Conservation (phyloP, 1,140 invertebrate species). For the Pararge aegeria region DNA sequence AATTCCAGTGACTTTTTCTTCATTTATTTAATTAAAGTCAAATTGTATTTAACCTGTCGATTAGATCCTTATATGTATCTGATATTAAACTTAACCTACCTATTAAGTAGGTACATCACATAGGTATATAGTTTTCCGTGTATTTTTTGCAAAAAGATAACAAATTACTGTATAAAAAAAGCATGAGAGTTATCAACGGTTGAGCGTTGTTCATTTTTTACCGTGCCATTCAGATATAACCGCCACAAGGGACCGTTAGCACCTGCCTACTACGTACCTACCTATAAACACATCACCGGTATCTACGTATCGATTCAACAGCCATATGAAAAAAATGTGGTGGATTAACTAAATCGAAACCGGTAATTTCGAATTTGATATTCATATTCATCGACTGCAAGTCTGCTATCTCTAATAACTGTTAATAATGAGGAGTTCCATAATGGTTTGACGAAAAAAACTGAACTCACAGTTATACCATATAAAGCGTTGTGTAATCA, state of each 20-base stretch:
- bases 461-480: neutral
- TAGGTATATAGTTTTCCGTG: too few relatives aligned
- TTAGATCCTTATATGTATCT: too few relatives aligned
- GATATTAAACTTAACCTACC: too few relatives aligned
- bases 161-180: neutral
- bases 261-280: conserved; percentile 48
- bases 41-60: too few relatives aligned
- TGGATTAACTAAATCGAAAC: conserved; percentile 28
- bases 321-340: conserved; percentile 24
- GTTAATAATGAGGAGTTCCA: neutral
- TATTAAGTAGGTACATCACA: too few relatives aligned
- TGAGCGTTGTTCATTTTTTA: conserved; percentile 58
- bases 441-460: neutral
- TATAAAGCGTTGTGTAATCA: conserved; percentile 3
- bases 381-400: conserved; percentile 17
- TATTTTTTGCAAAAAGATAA: neutral
- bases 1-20: too few relatives aligned
- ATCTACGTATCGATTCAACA: conserved; percentile 6
- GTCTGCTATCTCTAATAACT: conserved; percentile 9
- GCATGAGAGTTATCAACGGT: conserved; percentile 46
- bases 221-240: conserved; percentile 62
- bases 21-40: too few relatives aligned
- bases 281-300: conserved; percentile 11
- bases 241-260: conserved; percentile 63
- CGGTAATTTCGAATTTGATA: conserved; percentile 32